A percentile compares a stretch with the other conserved stretches of the same genome.
phyloP scores from a whole-genome alignment of 2,113 vertebrate species.

The Osmerus mordax region DNA sequence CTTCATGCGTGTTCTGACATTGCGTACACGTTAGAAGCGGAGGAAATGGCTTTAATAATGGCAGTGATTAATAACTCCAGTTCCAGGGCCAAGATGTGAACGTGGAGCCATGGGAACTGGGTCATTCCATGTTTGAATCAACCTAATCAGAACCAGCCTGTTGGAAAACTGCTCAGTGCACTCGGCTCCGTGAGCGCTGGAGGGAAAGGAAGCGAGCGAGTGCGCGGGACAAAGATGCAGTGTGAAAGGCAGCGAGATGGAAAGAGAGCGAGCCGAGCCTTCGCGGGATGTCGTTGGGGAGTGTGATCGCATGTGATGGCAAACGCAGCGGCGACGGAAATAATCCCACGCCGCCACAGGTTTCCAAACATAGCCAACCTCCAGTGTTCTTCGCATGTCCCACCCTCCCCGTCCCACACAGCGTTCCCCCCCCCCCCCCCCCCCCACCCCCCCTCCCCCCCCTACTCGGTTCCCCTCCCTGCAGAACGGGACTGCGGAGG shows the following conservation, averaged over 20 bases:
- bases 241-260: slow-evolving; percentile 38
- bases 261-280: slow-evolving; percentile 29
- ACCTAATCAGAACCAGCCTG: slow-evolving; percentile 55
- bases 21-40: slow-evolving; percentile 14
- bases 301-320: background rate
- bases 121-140: slow-evolving; percentile 56
- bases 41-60: slow-evolving; percentile 39
- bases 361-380: slow-evolving; percentile 15
- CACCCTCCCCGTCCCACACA: too few species aligned
- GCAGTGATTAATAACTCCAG: slow-evolving; percentile 33
- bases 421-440: background rate
- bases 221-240: too few species aligned
- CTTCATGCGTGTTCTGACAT: slow-evolving; percentile 9
- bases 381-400: background rate
- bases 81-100: slow-evolving; percentile 47
- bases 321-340: slow-evolving; percentile 44
- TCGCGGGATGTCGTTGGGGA: too few species aligned
- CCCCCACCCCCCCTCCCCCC: background rate
- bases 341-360: slow-evolving; percentile 27
- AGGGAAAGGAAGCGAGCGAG: slow-evolving; percentile 2
- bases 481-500: background rate
- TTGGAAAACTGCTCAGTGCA: slow-evolving; percentile 43
- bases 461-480: background rate
- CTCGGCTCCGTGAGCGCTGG: background rate
- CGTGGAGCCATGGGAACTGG: slow-evolving; percentile 65